These are phyloP conservation scores for Drosophila equinoxialis DNA, from an alignment of 1,140 invertebrate genomes.

Conservation along the genomic window DNA sequence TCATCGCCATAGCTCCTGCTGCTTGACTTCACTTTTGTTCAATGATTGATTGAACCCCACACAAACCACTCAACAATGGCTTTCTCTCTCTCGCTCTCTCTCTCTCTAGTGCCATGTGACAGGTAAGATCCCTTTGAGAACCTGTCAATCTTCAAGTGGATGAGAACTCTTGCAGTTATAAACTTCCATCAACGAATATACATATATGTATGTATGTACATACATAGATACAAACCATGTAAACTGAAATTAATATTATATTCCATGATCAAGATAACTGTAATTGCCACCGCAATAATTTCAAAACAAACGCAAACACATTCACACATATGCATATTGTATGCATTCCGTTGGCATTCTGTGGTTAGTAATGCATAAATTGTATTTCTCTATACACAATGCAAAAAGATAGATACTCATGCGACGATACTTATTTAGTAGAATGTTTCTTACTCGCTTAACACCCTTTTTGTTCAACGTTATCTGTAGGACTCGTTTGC, in stretches of 20 bases:
- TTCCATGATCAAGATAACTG: no score
- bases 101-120: no score
- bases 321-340: not conserved
- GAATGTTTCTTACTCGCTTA: not conserved
- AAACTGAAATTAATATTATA: no score
- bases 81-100: no score
- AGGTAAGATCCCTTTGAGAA: no score
- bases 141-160: no score
- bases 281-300: conserved; percentile 4
- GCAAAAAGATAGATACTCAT: not conserved
- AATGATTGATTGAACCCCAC: not conserved
- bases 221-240: no score
- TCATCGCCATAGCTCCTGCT: not conserved
- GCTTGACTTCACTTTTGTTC: not conserved
- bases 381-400: not conserved
- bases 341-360: not conserved
- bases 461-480: conserved; percentile 32
- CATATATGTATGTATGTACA: no score
- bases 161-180: no score
- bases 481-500: no score
- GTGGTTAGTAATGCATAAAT: not conserved
- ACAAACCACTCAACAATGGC: not conserved
- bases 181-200: no score
- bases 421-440: not conserved
- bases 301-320: not conserved